phyloP scores from a whole-genome alignment of 1,140 invertebrate species.

The Amphibalanus amphitrite region DNA sequence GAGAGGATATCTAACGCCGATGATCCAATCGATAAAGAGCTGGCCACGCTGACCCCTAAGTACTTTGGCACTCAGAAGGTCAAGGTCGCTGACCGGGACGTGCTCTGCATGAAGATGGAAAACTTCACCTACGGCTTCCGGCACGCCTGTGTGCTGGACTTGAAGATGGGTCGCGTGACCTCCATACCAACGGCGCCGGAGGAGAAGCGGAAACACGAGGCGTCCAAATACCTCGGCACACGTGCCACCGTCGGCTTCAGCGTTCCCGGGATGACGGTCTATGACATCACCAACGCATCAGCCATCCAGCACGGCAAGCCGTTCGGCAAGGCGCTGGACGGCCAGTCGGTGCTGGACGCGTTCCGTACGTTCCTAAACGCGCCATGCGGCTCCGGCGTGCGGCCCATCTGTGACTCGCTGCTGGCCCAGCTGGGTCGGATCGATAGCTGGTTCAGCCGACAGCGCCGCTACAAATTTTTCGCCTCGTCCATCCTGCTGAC shows the following conservation, averaged over 20 bases:
- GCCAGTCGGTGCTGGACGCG: not conserved
- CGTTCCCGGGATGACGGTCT: not conserved
- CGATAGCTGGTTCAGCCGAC: not conserved
- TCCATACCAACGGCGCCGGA: not conserved
- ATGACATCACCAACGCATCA: not conserved
- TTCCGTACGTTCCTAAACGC: not conserved
- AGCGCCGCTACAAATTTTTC: not conserved
- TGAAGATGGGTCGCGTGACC: not conserved
- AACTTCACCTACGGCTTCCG: constrained; percentile 3
- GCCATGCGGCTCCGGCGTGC: not conserved
- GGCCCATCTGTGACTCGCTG: not conserved
- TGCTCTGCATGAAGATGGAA: not conserved
- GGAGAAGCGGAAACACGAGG: not conserved
- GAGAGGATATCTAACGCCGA: not conserved
- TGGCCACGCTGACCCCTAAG: not conserved
- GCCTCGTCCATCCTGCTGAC: not conserved
- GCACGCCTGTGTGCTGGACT: constrained; percentile 2
- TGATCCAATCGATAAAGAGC: not conserved
- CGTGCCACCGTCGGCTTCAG: not conserved
- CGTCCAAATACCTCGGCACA: not conserved
- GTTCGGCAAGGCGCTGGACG: not conserved
- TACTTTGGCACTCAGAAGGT: not conserved
- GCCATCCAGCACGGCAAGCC: not conserved
- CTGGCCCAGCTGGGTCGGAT: not conserved
- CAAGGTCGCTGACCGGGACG: not conserved